Base-by-base conservation (phyloP, 2,888 invertebrate species). In the Strigamia maritima region DNA sequence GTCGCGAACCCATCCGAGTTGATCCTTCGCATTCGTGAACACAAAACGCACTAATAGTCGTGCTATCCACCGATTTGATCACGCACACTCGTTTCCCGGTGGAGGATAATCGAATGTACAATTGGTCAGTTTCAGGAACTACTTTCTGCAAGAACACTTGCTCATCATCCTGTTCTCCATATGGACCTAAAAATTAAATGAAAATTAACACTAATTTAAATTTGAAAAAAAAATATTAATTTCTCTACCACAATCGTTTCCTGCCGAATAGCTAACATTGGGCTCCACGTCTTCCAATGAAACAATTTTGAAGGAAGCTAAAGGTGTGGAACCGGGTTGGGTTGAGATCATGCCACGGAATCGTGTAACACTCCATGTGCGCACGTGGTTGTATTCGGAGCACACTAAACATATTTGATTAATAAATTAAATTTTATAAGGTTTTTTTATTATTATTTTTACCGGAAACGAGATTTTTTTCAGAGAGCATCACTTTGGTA, bases 261-360 rank as follows among this genome's bases (percentile, higher is more conserved):
- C 90, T 79, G 87, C 86, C 28, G 85, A 84, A 81, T 87, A 87
- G 82, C 86, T 86, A 31, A 85, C 82, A 74, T 85, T 85, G 1
- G 86, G 86, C 76, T 88, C 88, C 12, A 87, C 85, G 80, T 89
- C 89, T 82, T 93, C 93, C 40, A 97, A 86, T 0, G 95, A 93
- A n/a, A 96, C 89, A 80, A 97, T 94, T 87, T 98, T 98, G 87
- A 98, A 99, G 8, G 97, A 97, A 0, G 98, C 97, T 83, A 98
- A 92, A 0, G 98, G 97, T 65, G 96, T 97, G 8, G 97, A 97
- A 4, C 98, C 98, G 0, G 98, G 99, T 86, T 99, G 98, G 0
- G 98, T 99, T 65, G 96, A 97, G 81, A 99, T 95, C 97, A 98
- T 98, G 10, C 98, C 98, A 54, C 98, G 90, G 86, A 99, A 99